A percentile compares a stretch with the other conserved stretches of the same genome.
Conservation (phyloP, 1,140 invertebrate genomes). For the Steinernema khuongi region DNA sequence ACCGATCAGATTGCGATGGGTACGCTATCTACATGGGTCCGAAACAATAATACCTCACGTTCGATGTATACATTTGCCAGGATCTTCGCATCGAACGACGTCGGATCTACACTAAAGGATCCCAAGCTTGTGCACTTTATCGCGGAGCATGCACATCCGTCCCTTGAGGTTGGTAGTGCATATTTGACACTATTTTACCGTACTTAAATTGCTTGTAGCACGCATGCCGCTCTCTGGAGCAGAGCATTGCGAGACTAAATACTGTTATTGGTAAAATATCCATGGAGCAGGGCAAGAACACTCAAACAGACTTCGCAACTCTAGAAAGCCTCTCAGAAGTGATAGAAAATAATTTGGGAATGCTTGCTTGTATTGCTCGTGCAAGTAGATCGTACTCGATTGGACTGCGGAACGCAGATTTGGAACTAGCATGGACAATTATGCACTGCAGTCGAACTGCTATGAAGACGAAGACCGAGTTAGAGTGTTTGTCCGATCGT, state of each 20-base stretch:
- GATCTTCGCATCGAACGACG: not conserved
- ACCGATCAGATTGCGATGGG: conserved; percentile 6
- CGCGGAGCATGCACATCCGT: conserved; percentile 57
- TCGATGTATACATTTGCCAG: not conserved
- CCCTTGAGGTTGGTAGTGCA: conserved; percentile 38
- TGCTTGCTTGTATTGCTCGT: conserved; percentile 47
- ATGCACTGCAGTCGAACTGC: conserved; percentile 37
- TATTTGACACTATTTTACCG: not conserved
- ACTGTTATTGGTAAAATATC: conserved; percentile 35
- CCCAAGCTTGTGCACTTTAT: conserved; percentile 50
- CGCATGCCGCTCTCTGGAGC: conserved; percentile 42
- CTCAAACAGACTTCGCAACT: conserved; percentile 47
- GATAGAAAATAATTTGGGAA: conserved; percentile 46
- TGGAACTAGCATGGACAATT: conserved; percentile 47
- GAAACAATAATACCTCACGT: not conserved
- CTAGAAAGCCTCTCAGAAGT: conserved; percentile 39
- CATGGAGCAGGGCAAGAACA: conserved; percentile 39
- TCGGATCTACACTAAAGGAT: conserved; percentile 24
- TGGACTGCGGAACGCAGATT: conserved; percentile 47
- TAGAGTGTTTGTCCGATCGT: conserved; percentile 27
- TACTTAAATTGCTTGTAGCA: conserved; percentile 24
- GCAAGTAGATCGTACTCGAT: conserved; percentile 56
- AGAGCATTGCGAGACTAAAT: conserved; percentile 41
- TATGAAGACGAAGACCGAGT: conserved; percentile 32
- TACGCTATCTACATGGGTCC: not conserved